Base-by-base conservation (phyloP, 2,888 invertebrate species). In the Tachina lurida region DNA sequence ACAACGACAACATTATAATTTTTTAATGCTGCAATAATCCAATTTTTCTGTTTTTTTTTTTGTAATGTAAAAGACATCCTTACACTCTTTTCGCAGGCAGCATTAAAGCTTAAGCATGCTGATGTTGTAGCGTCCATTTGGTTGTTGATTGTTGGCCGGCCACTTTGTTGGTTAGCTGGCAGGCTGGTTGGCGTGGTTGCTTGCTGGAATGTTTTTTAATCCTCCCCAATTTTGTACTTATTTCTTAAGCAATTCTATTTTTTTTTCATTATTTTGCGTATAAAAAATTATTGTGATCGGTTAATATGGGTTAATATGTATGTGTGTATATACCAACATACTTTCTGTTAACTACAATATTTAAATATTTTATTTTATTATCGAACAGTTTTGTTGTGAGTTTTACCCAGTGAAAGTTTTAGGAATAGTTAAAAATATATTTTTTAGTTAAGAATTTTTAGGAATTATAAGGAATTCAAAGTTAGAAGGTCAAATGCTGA, bases 51-150 rank as follows among this genome's bases (percentile, higher is more conserved):
- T 52, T 62, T 47, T 31, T 49, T 10, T 17, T 12, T 65, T 56
- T 39, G 39, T 5, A 22, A 54, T 79, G 22, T 19, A 45, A 56
- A 74, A 74, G 77, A 58, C 81, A 68, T 78, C 78, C 58, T 84
- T 71, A 15, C 22, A 63, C 3, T 15, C 52, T 65, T 54, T 43
- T 52, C n/a, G 39, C 54, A 65, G 43, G 10, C 70, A 75, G 87
- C 82, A 84, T 84, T 76, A 82, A 87, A 73, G 87, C 87, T 80
- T 85, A 83, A 85, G 82, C 84, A 76, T 83, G 77, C 39, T 74
- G 82, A 68, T 87, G 83, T 84, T 80, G 71, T 68, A 80, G 82
- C 75, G 52, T 65, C 31, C 47, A 52, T 71, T 60, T 41, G 62
- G 52, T 63, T 63, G 60, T 22, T 15, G 75, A 17, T 41, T 74